Conservation (phyloP, 1,140 invertebrate species). For the Pachypeltis micranthus region DNA sequence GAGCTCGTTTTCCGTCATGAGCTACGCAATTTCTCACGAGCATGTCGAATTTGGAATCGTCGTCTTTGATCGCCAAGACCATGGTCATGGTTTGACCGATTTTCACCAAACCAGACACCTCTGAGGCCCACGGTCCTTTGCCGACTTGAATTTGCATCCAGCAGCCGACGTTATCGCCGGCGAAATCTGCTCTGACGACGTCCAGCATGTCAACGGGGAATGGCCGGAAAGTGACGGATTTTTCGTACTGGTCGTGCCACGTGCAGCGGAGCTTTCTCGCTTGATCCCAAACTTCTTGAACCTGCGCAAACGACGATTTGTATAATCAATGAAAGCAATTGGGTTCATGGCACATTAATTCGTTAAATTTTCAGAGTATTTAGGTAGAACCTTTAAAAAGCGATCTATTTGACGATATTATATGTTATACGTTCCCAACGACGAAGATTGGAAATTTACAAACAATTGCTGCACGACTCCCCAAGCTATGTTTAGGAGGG, state of each 20-base stretch:
- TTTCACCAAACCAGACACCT: conserved; percentile 88
- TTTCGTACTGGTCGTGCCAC: conserved; percentile 92
- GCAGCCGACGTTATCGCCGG: conserved; percentile 87
- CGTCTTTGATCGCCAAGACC: conserved; percentile 87
- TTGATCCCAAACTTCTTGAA: conserved; percentile 63
- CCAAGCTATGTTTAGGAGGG: too few species aligned
- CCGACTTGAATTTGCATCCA: conserved; percentile 95
- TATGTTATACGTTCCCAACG: too few species aligned
- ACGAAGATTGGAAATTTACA: too few species aligned
- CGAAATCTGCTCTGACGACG: conserved; percentile 85
- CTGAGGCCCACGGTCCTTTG: conserved; percentile 86
- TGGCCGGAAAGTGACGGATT: conserved; percentile 82
- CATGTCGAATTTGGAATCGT: conserved; percentile 93
- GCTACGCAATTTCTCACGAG: conserved; percentile 86
- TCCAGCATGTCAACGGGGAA: conserved; percentile 91
- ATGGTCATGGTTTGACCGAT: conserved; percentile 94
- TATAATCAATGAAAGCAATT: too few species aligned
- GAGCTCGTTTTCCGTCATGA: conserved; percentile 82
- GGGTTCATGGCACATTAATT: too few species aligned
- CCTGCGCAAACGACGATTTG: conserved; percentile 33
- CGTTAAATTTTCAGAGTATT: too few species aligned
- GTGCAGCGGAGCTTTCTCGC: conserved; percentile 77
- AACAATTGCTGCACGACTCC: too few species aligned
- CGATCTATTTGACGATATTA: too few species aligned
- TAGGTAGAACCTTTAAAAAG: too few species aligned